Conservation (phyloP, 2,888 invertebrate genomes). For the Theretra japonica region DNA sequence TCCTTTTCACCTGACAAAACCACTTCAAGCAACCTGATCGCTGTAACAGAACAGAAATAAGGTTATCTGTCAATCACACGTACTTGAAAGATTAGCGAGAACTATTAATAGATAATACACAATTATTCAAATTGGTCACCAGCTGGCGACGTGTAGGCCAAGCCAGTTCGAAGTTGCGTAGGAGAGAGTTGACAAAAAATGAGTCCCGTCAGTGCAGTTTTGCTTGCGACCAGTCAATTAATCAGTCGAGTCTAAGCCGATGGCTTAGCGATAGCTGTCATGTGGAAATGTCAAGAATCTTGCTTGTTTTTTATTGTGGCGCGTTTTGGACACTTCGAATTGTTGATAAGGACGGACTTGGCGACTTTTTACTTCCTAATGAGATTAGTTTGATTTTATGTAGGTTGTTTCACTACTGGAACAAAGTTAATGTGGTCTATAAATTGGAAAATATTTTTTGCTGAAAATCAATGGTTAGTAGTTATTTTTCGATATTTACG, state of each 20-base stretch:
- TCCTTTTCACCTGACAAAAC: constrained; percentile 4
- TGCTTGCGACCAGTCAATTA: constrained; percentile 24
- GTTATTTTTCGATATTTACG: no score
- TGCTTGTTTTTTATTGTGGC: constrained; percentile 1
- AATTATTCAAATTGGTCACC: constrained; percentile 20
- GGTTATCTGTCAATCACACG: constrained; percentile 17
- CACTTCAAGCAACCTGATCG: not conserved
- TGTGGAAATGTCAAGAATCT: constrained; percentile 22
- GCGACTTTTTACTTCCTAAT: not conserved
- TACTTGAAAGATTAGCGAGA: constrained; percentile 10
- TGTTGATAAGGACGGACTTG: not conserved
- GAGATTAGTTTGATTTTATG: not conserved
- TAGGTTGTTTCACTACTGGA: not conserved
- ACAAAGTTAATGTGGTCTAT: not conserved
- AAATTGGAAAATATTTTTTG: no score
- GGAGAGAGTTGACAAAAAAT: constrained; percentile 24
- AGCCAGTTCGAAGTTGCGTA: constrained; percentile 25
- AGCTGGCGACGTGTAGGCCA: constrained; percentile 20
- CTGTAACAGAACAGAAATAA: not conserved
- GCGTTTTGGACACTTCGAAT: not conserved
- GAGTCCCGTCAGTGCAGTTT: constrained; percentile 23
- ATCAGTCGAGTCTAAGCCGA: constrained; percentile 22
- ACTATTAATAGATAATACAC: constrained; percentile 14
- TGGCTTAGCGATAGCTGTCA: constrained; percentile 22
- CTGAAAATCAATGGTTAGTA: no score